phyloP scores from a whole-genome alignment of 1,140 invertebrate species.

The Microplitis mediator region DNA sequence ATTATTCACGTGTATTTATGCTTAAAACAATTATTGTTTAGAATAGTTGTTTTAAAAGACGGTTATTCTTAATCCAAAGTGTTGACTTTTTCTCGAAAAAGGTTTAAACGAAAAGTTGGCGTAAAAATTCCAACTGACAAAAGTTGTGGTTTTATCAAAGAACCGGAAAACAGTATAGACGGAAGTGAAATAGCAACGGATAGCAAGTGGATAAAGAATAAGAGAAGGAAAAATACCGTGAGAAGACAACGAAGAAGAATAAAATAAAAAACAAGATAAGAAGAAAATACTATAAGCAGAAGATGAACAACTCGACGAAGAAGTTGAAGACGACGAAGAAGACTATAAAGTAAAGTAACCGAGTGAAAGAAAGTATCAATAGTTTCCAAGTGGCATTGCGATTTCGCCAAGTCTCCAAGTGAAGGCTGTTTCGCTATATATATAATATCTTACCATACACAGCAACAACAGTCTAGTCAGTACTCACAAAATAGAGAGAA shows the following conservation, averaged over 20 bases:
- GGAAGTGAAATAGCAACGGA: conserved; percentile 5
- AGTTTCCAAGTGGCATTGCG: conserved; percentile 39
- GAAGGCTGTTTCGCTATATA: not conserved
- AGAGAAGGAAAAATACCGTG: not conserved
- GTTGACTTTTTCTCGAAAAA: not conserved
- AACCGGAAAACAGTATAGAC: conserved; percentile 24
- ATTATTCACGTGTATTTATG: no score
- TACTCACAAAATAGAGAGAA: not conserved
- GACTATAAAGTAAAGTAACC: not conserved
- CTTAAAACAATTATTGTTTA: no score
- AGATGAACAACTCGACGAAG: not conserved
- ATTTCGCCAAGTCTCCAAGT: conserved; percentile 32
- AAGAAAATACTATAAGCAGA: not conserved
- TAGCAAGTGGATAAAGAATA: not conserved
- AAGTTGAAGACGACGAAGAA: conserved; percentile 12
- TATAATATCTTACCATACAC: no score
- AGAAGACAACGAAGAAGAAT: conserved; percentile 15
- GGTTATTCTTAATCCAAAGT: not conserved
- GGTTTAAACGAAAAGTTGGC: conserved; percentile 16
- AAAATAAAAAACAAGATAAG: conserved; percentile 12
- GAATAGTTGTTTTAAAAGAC: no score
- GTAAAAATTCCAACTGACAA: not conserved
- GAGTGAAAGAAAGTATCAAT: conserved; percentile 17
- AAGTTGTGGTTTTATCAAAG: conserved; percentile 21
- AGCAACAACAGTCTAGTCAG: not conserved